Evolutionary conservation across 2,888 invertebrate genomes (phyloP), one percentile per base, ranked within the genome.

Genomic region (Lycophotia porphyrea): DNA sequence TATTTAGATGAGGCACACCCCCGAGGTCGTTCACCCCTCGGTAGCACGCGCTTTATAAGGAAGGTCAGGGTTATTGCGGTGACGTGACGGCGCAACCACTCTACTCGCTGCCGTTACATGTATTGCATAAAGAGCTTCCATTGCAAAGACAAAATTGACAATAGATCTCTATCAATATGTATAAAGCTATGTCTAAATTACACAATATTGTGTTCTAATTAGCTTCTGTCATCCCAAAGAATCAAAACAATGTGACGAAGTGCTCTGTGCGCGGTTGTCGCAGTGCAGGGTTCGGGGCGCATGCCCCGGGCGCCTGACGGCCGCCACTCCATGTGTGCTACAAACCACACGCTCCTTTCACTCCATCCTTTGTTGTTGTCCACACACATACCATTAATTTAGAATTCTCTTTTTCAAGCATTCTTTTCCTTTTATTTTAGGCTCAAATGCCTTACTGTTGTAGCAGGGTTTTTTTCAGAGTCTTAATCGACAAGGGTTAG

Each of bases 1-100:
- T 95, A 95, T 95, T 95, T 95, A 95, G 93, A 94, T 89, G 92
- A 92, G 89, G 90, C 92, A 88, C 93, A 95, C 95, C 95, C 95
- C 91, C 89, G 90, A 90, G 96, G 95, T 95, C 92, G 90, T 94
- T 95, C 92, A 96, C 93, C 95, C 94, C 88, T 90, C 84, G 88
- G 88, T 89, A 86, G 87, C 89, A 89, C 89, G 90, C 90, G 91
- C 89, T 91, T 89, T 90, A 90, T 89, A 88, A 88, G 92, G 90
- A 95, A 96, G 96, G 96, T 96, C 96, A 96, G 93, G 95, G 95
- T 95, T 95, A 94, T 91, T 76, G 79, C 84, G 77, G 85, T 80
- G 80, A 86, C 80, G 78, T 84, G 70, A 81, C 82, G 76, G 71
- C 64, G 78, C 74, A 75, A 72, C 63, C 63, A 68, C 64, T 71